Base-by-base conservation (phyloP, 2,888 invertebrate species). In the Agapostemon virescens region DNA sequence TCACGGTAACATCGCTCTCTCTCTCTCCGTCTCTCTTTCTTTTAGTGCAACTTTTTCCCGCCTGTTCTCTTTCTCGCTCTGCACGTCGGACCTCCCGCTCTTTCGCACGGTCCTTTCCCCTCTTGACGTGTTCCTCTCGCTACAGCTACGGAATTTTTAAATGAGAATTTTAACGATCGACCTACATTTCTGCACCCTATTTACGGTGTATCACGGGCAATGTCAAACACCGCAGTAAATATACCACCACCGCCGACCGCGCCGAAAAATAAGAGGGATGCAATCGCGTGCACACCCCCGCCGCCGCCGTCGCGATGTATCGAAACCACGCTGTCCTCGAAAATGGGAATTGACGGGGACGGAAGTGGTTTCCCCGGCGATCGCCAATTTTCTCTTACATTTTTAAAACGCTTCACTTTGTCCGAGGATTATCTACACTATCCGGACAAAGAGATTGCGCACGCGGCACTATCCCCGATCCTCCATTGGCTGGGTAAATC, bases 101-200 rank as follows among this genome's bases (percentile, higher is more conserved):
- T 77, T 74, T 75, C 68, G 68, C 26, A 26, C 74, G 17, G 58
- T 64, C 63, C 72, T 40, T 49, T 40, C 69, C 76, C 58, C 63
- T n/a, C 67, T 74, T 79, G 74, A 78, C 67, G 76, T 78, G 70
- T 86, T 76, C 74, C 77, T 78, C 73, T 78, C 55, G 61, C 74
- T 73, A 78, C 77, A 74, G 81, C 86, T 79, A 86, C 86, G 80
- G 88, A 86, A 90, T 90, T 89, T 90, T 89, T 88, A 89, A 90
- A 89, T 89, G 90, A 90, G 91, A 90, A 90, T 90, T 90, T 90
- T 90, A 91, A 91, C 90, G 90, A 91, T 90, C 88, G 90, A 90
- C 90, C 90, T 88, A 90, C 86, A 91, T 91, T 86, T 82, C 84
- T 80, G 76, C 79, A 84, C 80, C 85, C 85, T 86, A 86, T 87